Base-by-base conservation (phyloP, 2,797 vertebrate genomes). In the Aselliscus stoliczkanus region DNA sequence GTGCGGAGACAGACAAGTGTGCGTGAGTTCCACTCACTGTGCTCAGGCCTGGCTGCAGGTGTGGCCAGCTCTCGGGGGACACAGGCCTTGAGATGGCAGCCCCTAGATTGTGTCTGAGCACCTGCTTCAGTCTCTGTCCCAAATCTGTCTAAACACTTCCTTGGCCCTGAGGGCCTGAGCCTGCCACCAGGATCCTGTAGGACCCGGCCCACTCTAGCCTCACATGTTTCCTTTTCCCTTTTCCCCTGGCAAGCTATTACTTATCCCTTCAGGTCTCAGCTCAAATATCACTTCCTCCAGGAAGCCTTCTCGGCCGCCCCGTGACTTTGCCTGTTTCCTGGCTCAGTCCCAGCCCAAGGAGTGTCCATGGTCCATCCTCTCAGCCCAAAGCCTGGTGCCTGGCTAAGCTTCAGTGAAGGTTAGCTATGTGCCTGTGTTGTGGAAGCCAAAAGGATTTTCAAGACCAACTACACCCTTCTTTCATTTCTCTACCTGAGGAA, bases 71-170 rank as follows among this genome's bases (percentile, higher is more conserved):
- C n/a, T 21, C 39, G 88, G 15, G 70, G 27, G 8, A 50, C 17
- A 0, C 37, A n/a, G 52, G 52, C 39, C 50, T n/a, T 4, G 1
- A 4, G 29, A 37, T 0, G 0, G 42, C 39, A 21, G 4, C 15
- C 4, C 27, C 34, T 44, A 7, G 29, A 9, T 34, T 72, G n/a
- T 34, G 14, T 21, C 70, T 21, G 34, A 17, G 29, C 56, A 21
- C 29, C 21, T 1, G 1, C n/a, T 65, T 25, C 58, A 21, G n/a
- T 21, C 31, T 39, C 62, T 52, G 20, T 42, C 64, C 65, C 29
- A 56, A 4, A 14, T 62, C 65, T 17, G 50, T 65, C 37, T 65
- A 31, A 31, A 58, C 9, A 25, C 31, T 27, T 25, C 58, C 29
- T 0, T 31, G 62, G 27, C 47, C 69, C 56, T 83, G 47, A 54